phyloP scores from a whole-genome alignment of 2,113 vertebrate species.

The Microtus oregoni region DNA sequence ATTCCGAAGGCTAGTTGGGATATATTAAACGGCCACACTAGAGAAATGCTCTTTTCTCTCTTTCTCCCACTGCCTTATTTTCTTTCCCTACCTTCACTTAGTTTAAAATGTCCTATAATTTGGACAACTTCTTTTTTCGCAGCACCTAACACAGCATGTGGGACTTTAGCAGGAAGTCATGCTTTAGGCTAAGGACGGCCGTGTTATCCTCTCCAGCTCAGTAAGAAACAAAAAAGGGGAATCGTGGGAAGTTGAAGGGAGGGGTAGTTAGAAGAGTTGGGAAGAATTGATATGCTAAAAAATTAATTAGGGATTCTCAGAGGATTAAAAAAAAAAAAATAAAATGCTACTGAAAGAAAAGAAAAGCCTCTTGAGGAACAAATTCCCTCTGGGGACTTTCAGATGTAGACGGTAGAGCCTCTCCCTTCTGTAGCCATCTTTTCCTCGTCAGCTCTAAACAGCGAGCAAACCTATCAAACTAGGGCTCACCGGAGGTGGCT shows the following conservation, averaged over 20 bases:
- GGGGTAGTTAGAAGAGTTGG: background rate
- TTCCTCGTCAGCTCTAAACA: background rate
- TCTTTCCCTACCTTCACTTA: background rate
- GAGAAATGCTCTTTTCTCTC: background rate
- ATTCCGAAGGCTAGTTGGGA: background rate
- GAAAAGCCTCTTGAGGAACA: background rate
- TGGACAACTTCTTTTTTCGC: background rate
- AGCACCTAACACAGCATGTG: background rate
- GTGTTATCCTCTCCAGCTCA: background rate
- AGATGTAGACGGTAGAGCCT: background rate
- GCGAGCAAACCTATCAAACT: constrained; percentile 26
- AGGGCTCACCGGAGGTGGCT: background rate
- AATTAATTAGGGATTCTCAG: background rate
- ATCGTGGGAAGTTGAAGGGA: background rate
- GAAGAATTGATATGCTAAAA: background rate
- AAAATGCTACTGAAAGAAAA: background rate
- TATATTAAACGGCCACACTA: background rate
- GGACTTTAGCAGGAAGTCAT: background rate
- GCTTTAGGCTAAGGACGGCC: background rate
- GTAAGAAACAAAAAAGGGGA: background rate
- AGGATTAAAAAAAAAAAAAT: too few relatives aligned
- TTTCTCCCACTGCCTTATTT: too few relatives aligned
- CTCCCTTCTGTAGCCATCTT: background rate
- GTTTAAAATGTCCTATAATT: background rate
- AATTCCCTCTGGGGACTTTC: background rate